Evolutionary conservation across 2,888 invertebrate genomes (phyloP), one percentile per base, ranked within the genome.

Genomic region (Drosophila sordidula): DNA sequence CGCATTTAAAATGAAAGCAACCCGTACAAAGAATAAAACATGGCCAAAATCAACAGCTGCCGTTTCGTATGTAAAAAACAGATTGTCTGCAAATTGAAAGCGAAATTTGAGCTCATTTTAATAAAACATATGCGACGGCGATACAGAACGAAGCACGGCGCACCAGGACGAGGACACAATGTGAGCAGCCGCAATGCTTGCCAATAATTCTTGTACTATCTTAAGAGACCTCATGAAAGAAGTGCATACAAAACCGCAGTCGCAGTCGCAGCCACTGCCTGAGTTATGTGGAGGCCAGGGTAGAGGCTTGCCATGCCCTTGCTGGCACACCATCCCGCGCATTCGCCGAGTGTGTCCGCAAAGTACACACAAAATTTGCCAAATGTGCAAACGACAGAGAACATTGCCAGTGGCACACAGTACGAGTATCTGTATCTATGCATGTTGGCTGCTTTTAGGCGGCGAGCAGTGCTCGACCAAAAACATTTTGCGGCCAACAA

Each of bases 171-270:
- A 36, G 46, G 45, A 50, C 47, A 26, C 16, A 50, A 38, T 58
- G 26, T 12, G 44, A 56, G 55, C 34, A 59, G 55, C 82, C 82
- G 75, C 78, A 87, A 57, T 67, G 79, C 70, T 70, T 70, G 86
- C 88, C 89, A 77, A 89, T 82, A 82, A 84, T 70, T 89, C 76
- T 89, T 82, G 80, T 88, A 84, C 83, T 84, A 84, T 84, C 83
- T 84, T 87, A 65, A 49, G 55, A 71, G 57, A 83, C 67, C 67
- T 56, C 70, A 75, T 61, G 66, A 81, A 85, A 88, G 82, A 78
- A 87, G 89, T 78, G 88, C 87, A 89, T 86, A 89, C 88, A 89
- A 86, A 72, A 71, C 90, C 89, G 67, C 70, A 79, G 71, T 72
- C 57, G 45, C 63, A 54, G 69, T 71, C 61, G 55, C 57, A 56